phyloP scores from a whole-genome alignment of 53 echinoderm and acorn worm species.

The Apostichopus leukothele region DNA sequence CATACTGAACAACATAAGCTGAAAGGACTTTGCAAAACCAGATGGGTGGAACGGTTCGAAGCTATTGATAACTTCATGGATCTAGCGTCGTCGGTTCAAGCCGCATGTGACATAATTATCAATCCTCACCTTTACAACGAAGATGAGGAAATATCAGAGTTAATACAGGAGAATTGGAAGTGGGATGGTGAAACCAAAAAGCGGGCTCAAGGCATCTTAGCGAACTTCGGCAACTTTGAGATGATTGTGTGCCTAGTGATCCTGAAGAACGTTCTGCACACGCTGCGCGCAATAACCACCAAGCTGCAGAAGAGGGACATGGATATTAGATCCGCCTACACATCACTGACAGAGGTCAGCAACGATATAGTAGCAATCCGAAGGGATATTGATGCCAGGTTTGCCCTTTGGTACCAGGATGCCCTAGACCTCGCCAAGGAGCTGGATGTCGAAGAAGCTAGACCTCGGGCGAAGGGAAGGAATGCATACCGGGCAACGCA shows the following conservation, averaged over 20 bases:
- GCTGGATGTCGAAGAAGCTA: slow-evolving; percentile 27
- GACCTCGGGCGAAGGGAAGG: slow-evolving; percentile 36
- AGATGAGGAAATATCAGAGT: slow-evolving; percentile 11
- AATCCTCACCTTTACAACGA: background rate
- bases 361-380: background rate
- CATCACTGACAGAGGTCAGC: slow-evolving; percentile 4
- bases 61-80: slow-evolving; percentile 7
- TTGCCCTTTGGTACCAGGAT: slow-evolving; percentile 22
- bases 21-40: slow-evolving; percentile 1
- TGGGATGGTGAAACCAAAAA: slow-evolving; percentile 22
- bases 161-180: slow-evolving; percentile 24
- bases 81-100: background rate
- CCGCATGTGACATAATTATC: slow-evolving; percentile 9
- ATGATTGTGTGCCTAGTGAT: slow-evolving; percentile 9
- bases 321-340: slow-evolving; percentile 29
- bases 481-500: slow-evolving; percentile 38
- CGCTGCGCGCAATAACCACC: slow-evolving; percentile 13
- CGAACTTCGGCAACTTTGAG: slow-evolving; percentile 16
- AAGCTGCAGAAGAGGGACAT: slow-evolving; percentile 7
- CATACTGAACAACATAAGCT: background rate
- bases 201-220: slow-evolving; percentile 30
- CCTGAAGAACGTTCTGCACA: slow-evolving; percentile 10
- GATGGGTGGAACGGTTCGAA: slow-evolving; percentile 4
- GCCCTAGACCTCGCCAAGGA: slow-evolving; percentile 8
- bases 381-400: slow-evolving; percentile 20